Evolutionary conservation across 1,140 invertebrate species (phyloP), one percentile per base, ranked within the genome.

Genomic region (Neuroterus valhalla): DNA sequence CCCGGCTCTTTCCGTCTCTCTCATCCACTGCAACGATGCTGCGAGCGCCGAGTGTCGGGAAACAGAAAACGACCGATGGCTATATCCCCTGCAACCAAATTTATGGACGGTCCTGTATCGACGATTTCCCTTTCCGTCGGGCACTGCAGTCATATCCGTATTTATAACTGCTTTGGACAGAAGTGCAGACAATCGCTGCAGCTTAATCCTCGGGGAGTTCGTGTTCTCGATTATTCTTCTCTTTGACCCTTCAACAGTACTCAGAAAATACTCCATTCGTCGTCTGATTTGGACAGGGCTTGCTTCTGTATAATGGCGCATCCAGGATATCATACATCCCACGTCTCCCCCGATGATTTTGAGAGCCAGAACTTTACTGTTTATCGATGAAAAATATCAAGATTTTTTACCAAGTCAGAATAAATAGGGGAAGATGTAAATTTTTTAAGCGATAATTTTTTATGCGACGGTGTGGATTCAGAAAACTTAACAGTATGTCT

Each of bases 141-240:
- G 55, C 55, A 62, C 55, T 62, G 23, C 55, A 62, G 12, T 62
- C 23, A 6, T 15, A 38, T 62, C 55, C 55, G 55, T 62, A 62
- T 62, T 66, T 75, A 78, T 48, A 80, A 78, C 71, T 70, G 52
- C 70, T 76, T 73, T 72, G 69, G 10, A 68, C 21, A 66, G 42
- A 72, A 76, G 68, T 71, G 79, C 74, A 78, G 72, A 78, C 79
- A 73, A 72, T 72, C 17, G 72, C 67, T 55, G 72, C 74, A 80
- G 75, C 68, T 70, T 67, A 66, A 75, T 77, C 55, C n/a, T 70
- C 76, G 77, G 71, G 73, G 75, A 77, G 75, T 66, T 75, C 75
- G 23, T 26, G 68, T 72, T 73, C 68, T 66, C 68, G 73, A 75
- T 75, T 75, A 50, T 38, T 71, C 66, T 74, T 55, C n/a, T 79